Evolutionary conservation across 2,113 vertebrate species (phyloP).

Genomic region (Takifugu bimaculatus): DNA sequence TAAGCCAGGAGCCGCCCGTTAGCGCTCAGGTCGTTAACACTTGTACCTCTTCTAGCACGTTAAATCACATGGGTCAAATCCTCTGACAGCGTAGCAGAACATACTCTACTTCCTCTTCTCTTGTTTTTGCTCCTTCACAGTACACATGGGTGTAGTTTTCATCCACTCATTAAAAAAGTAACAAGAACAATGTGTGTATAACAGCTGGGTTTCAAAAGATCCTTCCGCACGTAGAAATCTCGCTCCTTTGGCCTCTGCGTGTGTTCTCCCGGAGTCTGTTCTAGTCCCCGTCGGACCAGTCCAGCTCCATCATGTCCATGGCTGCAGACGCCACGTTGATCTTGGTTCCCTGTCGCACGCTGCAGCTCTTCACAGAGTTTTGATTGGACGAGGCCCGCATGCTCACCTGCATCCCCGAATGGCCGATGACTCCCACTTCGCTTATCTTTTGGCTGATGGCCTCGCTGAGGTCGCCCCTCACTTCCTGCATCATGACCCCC

Average conservation of each 20-base stretch:
- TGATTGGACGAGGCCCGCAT: constrained; percentile 89
- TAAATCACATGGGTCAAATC: constrained; percentile 62
- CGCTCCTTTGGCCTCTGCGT: constrained; percentile 51
- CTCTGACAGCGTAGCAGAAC: constrained; percentile 44
- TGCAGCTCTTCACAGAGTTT: constrained; percentile 96
- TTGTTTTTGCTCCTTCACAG: constrained; percentile 48
- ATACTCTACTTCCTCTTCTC: constrained; percentile 26
- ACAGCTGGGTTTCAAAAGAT: constrained; percentile 39
- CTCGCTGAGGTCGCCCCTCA: constrained; percentile 58
- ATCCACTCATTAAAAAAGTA: constrained; percentile 45
- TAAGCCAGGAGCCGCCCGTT: too few relatives aligned
- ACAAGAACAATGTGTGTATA: constrained; percentile 46
- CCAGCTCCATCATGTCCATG: constrained; percentile 90
- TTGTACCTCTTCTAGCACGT: constrained; percentile 52
- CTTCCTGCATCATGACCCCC: constrained; percentile 60
- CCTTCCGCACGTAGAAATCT: constrained; percentile 27
- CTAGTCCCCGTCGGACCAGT: constrained; percentile 89
- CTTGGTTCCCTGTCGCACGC: constrained; percentile 89
- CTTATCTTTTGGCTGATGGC: constrained; percentile 61
- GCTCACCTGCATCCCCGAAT: constrained; percentile 95
- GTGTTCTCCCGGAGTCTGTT: constrained; percentile 14
- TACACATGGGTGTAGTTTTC: constrained; percentile 46
- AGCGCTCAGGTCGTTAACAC: constrained; percentile 52
- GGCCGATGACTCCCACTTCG: constrained; percentile 78
- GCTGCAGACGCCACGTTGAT: constrained; percentile 84